Base-by-base conservation (phyloP, 1,140 invertebrate genomes). In the Neomicropteryx cornuta region DNA sequence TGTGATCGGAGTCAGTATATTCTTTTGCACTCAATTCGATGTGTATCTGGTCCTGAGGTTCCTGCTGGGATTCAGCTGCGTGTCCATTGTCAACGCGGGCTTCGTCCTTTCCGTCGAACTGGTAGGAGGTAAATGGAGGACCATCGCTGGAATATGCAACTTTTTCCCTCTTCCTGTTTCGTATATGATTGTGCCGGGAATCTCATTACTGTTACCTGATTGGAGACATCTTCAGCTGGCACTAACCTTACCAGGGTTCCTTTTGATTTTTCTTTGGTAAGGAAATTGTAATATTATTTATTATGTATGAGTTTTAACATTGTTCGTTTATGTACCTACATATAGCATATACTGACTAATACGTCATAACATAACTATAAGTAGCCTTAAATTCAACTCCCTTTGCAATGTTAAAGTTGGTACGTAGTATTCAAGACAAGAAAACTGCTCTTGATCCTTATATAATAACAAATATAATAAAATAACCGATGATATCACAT, bases 161-260 rank as follows among this genome's bases (percentile, higher is more conserved):
- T 70, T 81, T 48, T 80, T 83, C 51, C 79, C 79, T 20, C 65
- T 81, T 32, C 76, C 78, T 4, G 50, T 82, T 11, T 80, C 81
- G 6, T 82, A 87, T 44, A 77, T 85, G 42, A 68, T 74, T 1
- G 77, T 87, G 2, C 72, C 83, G 0, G 72, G 76, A 0, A 61
- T 83, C 38, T 86, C 81, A 8, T 79, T 79, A 51, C 56, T 76
- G 11, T 60, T 87, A 27, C 73, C 78, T 22, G 72, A 84, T 45
- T 89, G 83, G 80, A 68, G 79, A 42, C 56, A 73, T 18, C 56
- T 88, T 8, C 81, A 86, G 53, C 62, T 87, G 19, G 73, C 77
- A 8, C 68, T 84, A 22, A 81, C 83, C 0, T 36, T 82, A 10
- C 76, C 81, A 2, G 77, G 81, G 44, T 65, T 82, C 32, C 56